Conservation (phyloP, 2,113 vertebrate genomes). For the Todiramphus saurophagus region DNA sequence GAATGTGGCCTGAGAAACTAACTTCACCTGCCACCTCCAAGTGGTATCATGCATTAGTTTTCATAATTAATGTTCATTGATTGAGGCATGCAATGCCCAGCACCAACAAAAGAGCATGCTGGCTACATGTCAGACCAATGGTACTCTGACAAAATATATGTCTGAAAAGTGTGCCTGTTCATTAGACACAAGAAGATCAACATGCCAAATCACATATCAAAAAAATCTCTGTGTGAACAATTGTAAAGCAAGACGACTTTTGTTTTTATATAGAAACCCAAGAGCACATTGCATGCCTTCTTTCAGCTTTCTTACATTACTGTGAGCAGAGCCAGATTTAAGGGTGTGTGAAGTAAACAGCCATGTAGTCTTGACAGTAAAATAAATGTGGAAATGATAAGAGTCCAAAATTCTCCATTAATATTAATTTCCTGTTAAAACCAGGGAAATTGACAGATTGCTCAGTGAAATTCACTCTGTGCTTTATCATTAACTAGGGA, state of each 20-base stretch:
- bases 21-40: neutral
- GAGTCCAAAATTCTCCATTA: neutral
- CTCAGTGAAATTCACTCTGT: neutral
- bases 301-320: neutral
- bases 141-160: neutral
- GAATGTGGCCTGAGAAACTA: neutral
- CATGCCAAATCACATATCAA: neutral
- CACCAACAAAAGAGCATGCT: neutral
- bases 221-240: neutral
- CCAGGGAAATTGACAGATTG: neutral
- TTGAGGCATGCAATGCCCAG: neutral
- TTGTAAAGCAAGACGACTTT: neutral
- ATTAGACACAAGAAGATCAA: neutral
- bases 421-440: neutral
- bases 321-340: neutral
- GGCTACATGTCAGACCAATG: neutral
- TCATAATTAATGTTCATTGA: neutral
- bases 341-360: neutral
- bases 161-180: neutral
- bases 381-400: neutral
- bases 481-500: neutral
- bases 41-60: fast-evolving
- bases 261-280: neutral
- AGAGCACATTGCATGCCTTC: neutral
- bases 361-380: neutral